Evolutionary conservation across 2,888 invertebrate genomes (phyloP), one percentile per base, ranked within the genome.

Genomic region (Ormia ochracea): DNA sequence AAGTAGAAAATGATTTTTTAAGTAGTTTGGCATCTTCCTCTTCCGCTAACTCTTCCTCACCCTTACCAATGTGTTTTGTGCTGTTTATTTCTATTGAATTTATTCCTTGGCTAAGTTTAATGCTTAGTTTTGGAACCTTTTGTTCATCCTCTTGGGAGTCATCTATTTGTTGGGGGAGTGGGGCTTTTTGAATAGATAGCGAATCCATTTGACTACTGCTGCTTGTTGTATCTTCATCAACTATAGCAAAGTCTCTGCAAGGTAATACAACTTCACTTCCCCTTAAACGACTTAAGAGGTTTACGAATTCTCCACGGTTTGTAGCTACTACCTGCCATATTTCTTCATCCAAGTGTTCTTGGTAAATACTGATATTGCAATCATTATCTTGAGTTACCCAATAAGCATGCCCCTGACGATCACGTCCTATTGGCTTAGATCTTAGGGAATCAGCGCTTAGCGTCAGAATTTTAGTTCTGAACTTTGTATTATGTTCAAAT

Each of bases 331-430:
- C 92, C 87, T 95, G 94, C 98, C 98, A 98, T 12, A 96, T 96
- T 88, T 98, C 97, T 88, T 99, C 98, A 90, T 99, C 98, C 83
- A 95, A 93, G 87, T 99, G 98, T 90, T 99, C 99, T 86, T 95
- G 94, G 90, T 98, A 99, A 54, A 99, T 93, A 82, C 97, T 92
- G 81, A 99, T 91, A 90, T 97, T 97, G 85, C 96, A 94, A 77
- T 95, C 94, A 81, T 94, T 93, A 89, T 98, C 97, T 72, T 95
- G 92, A 85, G 98, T 96, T 85, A 95, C 93, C 98, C 99, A 99
- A 90, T 99, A 99, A 5, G 95, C 93, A 88, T 96, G 93, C 0
- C 99, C 99, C 86, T 94, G 92, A 82, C 95, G 94, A 90, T 99
- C 99, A 83, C 94, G 92, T 2, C 99, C 99, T 75, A 98, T 91